Evolutionary conservation across 2,888 invertebrate genomes (phyloP), one percentile per base, ranked within the genome.

Genomic region (Pomacea canaliculata): DNA sequence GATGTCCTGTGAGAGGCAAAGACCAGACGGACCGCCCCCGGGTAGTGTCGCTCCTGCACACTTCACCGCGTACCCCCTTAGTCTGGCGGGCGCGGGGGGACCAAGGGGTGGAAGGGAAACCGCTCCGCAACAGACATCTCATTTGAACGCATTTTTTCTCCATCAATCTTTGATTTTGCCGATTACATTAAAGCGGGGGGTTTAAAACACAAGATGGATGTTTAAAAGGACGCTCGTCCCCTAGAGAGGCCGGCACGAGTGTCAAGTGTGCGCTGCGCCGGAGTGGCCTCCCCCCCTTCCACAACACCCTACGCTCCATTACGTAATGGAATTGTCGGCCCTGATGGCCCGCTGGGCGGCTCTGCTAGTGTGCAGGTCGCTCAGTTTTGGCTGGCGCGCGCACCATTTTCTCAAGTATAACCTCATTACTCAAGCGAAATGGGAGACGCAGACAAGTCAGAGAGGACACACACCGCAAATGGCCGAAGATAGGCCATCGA

Each of bases 81-180:
- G 51, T 56, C 16, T 10, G 51, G 16, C 51, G 16, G 51, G 51
- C 12, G 16, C 51, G 12, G 51, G 51, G 51, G 16, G 12, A 10
- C 13, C 8, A 51, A 13, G 51, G 51, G 51, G 13, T 51, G 63
- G 63, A 71, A 23, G 23, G 23, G 23, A 37, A 37, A 65, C 72
- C 48, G 51, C 65, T 51, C 16, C 16, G 19, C 56, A 46, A 27
- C 66, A 66, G 66, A 73, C 72, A 66, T 56, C 59, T 67, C 72
- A 51, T 66, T 56, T 19, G 49, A 19, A 18, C 56, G 66, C 66
- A 51, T 65, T 66, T 65, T 37, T 73, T 73, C 72, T 56, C 72
- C 72, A 73, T 66, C 66, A 73, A 73, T 73, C 72, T 73, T 73
- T 73, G 56, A 73, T 73, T 73, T 73, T 66, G 66, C 72, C 56